Percentiles rank a stretch among this genome's conserved stretches.
Conservation (phyloP, 1,140 invertebrate genomes). For the Stegodyphus mimosarum region DNA sequence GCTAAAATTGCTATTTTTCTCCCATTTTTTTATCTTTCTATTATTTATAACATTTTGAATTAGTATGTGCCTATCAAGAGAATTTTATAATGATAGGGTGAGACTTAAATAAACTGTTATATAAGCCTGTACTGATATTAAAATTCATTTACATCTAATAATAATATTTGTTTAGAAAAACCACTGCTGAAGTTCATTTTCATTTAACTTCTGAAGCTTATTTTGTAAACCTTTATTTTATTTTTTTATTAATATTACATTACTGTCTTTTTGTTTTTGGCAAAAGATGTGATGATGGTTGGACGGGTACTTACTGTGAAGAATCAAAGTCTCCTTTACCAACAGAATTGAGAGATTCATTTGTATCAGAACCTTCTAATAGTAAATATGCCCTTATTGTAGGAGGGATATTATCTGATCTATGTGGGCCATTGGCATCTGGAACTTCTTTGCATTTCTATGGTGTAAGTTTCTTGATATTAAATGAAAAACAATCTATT, state of each 20-base stretch:
- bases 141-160: too few relatives aligned
- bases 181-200: too few relatives aligned
- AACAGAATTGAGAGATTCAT: conserved; percentile 60
- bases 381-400: conserved; percentile 66
- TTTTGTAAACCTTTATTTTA: background rate
- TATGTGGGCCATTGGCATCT: conserved; percentile 67
- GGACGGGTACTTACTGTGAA: conserved; percentile 67
- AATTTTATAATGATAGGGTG: too few relatives aligned
- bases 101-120: too few relatives aligned
- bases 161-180: too few relatives aligned
- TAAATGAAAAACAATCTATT: background rate
- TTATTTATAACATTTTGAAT: too few relatives aligned
- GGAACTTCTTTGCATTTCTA: conserved; percentile 69
- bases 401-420: conserved; percentile 66
- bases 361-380: conserved; percentile 16
- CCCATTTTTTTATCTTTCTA: too few relatives aligned
- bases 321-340: conserved; percentile 63
- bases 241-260: background rate
- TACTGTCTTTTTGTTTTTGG: background rate
- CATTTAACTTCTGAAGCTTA: too few relatives aligned
- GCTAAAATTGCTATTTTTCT: too few relatives aligned
- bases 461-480: conserved; percentile 67
- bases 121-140: too few relatives aligned
- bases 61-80: too few relatives aligned
- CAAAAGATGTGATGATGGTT: conserved; percentile 67